Conservation (phyloP, 1,140 invertebrate genomes). For the Macrotrachela quadricornifera region DNA sequence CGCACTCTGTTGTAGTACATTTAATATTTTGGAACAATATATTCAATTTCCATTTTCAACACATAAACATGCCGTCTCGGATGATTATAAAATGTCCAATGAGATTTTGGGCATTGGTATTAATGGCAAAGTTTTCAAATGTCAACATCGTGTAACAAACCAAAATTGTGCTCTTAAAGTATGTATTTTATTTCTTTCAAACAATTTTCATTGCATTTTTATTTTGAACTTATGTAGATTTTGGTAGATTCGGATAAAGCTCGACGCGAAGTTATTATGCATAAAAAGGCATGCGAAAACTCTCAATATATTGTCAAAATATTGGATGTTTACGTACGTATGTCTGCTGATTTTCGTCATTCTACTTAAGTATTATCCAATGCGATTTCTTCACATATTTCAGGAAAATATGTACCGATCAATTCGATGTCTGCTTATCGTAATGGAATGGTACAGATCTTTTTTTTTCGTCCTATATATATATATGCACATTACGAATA, state of each 20-base stretch:
- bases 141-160: slow-evolving; percentile 40
- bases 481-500: neutral
- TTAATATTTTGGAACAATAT: too few species aligned
- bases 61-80: slow-evolving; percentile 44
- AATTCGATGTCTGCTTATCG: neutral
- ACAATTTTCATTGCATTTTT: neutral
- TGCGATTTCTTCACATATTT: too few species aligned
- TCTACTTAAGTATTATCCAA: neutral
- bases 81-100: slow-evolving; percentile 76
- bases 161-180: slow-evolving; percentile 72
- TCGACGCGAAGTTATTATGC: slow-evolving; percentile 3
- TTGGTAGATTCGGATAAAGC: slow-evolving; percentile 4
- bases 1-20: too few species aligned
- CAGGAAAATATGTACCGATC: too few species aligned
- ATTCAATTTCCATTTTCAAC: too few species aligned
- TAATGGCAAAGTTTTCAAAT: slow-evolving; percentile 62
- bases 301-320: slow-evolving; percentile 8
- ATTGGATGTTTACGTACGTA: slow-evolving; percentile 37
- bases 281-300: neutral
- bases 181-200: slow-evolving; percentile 7
- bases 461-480: neutral
- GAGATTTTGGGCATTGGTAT: slow-evolving; percentile 83
- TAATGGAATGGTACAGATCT: slow-evolving; percentile 1
- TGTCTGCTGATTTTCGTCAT: slow-evolving; percentile 39
- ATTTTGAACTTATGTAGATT: neutral